phyloP scores from a whole-genome alignment of 2,888 invertebrate species.

The Gari tellinella region DNA sequence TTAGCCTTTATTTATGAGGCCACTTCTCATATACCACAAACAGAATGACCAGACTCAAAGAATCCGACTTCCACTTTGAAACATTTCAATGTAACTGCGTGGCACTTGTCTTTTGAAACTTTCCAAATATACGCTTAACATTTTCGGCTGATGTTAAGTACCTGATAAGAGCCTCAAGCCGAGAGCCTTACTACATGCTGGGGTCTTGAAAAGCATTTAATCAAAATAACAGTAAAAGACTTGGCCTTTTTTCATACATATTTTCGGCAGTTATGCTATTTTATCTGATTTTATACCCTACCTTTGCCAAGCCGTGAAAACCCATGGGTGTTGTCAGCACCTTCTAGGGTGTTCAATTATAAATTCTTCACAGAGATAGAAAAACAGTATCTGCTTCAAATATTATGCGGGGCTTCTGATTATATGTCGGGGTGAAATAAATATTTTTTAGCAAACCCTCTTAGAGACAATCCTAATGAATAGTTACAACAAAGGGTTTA shows the following conservation, averaged over 20 bases:
- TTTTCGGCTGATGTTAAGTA: neutral
- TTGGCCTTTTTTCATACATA: neutral
- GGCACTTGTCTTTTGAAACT: no score
- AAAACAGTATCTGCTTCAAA: neutral
- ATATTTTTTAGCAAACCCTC: no score
- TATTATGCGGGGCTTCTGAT: no score
- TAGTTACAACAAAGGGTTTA: no score
- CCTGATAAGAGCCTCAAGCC: neutral
- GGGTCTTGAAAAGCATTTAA: neutral
- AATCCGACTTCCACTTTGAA: no score
- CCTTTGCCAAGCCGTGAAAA: constrained; percentile 1
- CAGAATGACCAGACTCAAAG: no score
- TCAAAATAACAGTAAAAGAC: constrained; percentile 8
- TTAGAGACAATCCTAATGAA: no score
- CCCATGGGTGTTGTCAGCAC: constrained; percentile 2
- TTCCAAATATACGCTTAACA: no score
- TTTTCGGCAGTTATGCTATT: neutral
- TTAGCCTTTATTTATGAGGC: no score
- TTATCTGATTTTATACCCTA: constrained; percentile 2
- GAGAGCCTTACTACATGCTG: neutral
- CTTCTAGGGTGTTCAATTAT: neutral
- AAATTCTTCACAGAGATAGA: neutral
- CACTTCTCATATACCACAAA: no score
- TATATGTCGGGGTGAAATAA: no score
- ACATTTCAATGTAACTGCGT: no score